These are phyloP conservation scores for Mesodorylaimus sp. DNA, from an alignment of 2,888 invertebrate genomes.

Conservation along the genomic window DNA sequence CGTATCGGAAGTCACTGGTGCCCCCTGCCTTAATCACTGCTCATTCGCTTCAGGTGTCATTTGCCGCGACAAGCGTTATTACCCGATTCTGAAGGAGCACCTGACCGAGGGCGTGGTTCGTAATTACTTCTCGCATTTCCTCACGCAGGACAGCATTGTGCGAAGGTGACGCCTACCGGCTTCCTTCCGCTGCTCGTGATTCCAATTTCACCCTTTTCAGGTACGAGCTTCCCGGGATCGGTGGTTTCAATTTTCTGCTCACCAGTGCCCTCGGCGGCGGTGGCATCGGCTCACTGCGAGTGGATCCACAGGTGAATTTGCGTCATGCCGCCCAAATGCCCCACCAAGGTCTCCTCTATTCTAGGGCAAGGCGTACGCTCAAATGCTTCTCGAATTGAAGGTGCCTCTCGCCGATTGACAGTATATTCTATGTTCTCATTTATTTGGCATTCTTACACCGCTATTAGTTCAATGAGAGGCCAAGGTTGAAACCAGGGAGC, in stretches of 20 bases:
- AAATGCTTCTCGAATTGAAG: conserved; percentile 34
- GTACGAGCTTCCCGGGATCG: conserved; percentile 36
- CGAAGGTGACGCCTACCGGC: conserved; percentile 3
- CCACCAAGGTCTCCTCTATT: conserved; percentile 11
- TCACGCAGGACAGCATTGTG: conserved; percentile 17
- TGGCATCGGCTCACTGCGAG: conserved; percentile 36
- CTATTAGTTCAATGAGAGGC: too few species aligned
- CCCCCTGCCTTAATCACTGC: background rate
- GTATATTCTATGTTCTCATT: too few species aligned
- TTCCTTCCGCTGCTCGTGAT: background rate
- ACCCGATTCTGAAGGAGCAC: conserved; percentile 31
- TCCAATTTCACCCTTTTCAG: conserved; percentile 20
- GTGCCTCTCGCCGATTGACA: too few species aligned
- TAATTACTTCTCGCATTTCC: conserved; percentile 33
- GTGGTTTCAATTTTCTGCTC: conserved; percentile 37
- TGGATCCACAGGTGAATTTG: conserved; percentile 33
- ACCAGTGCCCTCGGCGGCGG: conserved; percentile 36
- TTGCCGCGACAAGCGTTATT: conserved; percentile 32
- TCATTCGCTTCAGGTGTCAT: conserved; percentile 30
- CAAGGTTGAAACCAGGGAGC: too few species aligned
- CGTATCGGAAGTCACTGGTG: background rate
- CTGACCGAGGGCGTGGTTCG: conserved; percentile 34
- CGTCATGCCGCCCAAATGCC: background rate
- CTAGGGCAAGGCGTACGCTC: conserved; percentile 37
- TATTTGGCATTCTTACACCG: too few species aligned